phyloP scores from a whole-genome alignment of 2,113 vertebrate genomes.

The Globicephala melas region DNA sequence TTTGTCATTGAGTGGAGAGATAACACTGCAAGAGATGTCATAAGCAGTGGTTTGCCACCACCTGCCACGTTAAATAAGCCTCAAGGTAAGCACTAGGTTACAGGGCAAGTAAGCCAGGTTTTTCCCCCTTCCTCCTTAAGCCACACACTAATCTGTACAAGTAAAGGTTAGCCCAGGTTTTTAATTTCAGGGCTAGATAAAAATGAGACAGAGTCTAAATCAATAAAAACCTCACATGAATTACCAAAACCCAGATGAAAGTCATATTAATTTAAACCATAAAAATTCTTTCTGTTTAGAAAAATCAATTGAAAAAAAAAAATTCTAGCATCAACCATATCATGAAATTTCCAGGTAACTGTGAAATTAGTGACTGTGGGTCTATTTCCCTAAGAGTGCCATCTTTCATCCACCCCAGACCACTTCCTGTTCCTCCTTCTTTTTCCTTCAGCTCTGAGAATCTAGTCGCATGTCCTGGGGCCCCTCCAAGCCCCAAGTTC shows the following conservation, averaged over 20 bases:
- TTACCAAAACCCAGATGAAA: neutral
- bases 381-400: neutral
- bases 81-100: constrained; percentile 57
- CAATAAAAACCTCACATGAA: neutral
- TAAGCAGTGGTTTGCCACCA: constrained; percentile 72
- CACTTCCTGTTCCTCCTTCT: neutral
- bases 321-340: neutral
- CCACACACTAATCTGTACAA: constrained; percentile 29
- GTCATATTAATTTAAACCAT: neutral
- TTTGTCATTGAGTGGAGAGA: constrained; percentile 64
- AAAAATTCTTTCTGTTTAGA: neutral
- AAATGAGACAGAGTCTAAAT: neutral
- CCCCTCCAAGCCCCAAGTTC: neutral
- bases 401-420: neutral
- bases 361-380: neutral
- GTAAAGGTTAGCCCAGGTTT: neutral
- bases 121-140: constrained; percentile 25
- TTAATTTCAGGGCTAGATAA: neutral
- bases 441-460: neutral
- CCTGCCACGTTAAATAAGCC: constrained; percentile 75
- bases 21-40: constrained; percentile 76
- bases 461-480: neutral
- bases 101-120: constrained; percentile 65
- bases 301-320: neutral
- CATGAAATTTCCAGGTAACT: neutral